A percentile compares a stretch with the other conserved stretches of the same genome.
These are phyloP conservation scores for human (Homo sapiens) DNA, from an alignment of 2,113 vertebrate species.

Conservation along the genomic window DNA sequence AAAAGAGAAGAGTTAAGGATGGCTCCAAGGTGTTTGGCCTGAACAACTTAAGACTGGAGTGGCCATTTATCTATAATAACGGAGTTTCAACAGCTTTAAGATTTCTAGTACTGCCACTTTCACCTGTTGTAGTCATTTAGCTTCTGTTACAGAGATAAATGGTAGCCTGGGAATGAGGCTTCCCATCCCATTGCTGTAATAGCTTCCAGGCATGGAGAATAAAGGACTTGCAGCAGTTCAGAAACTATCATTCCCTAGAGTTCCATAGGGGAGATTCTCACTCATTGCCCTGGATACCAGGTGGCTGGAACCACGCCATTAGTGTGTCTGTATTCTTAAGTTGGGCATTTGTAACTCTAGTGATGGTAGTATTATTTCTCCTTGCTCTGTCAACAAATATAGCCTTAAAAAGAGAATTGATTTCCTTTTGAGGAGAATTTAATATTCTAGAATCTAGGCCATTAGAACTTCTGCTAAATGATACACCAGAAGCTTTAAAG, in stretches of 20 bases:
- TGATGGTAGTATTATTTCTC: neutral
- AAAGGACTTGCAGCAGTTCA: neutral
- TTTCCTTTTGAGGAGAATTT: slow-evolving; percentile 40
- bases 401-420: neutral
- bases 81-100: neutral
- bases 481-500: neutral
- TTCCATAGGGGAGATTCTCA: neutral
- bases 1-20: neutral
- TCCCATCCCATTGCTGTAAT: neutral
- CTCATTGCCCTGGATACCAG: neutral
- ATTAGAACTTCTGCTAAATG: neutral
- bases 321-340: neutral
- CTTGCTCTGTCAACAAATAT: neutral
- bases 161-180: neutral
- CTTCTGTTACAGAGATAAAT: neutral
- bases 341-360: neutral
- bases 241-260: neutral
- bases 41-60: neutral
- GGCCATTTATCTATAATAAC: neutral
- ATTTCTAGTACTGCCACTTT: neutral
- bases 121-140: neutral
- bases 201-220: neutral
- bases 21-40: neutral
- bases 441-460: slow-evolving; percentile 20
- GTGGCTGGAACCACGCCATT: neutral